phyloP scores from a whole-genome alignment of 2,888 invertebrate genomes.

The Pelosia muscerda region DNA sequence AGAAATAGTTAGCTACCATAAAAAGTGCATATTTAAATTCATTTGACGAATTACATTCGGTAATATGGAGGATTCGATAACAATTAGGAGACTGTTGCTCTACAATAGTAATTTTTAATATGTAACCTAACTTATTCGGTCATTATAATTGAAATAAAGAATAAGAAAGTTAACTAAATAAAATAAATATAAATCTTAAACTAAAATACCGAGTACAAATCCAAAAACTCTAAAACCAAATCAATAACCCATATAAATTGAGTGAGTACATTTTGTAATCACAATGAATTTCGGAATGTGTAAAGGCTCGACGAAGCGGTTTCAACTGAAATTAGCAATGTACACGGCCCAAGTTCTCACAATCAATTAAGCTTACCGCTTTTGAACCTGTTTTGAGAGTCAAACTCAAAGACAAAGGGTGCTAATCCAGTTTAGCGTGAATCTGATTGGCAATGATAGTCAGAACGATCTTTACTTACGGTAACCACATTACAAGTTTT shows the following conservation, averaged over 20 bases:
- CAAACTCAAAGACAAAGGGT: conserved; percentile 35
- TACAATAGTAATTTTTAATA: no score
- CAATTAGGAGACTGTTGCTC: no score
- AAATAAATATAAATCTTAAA: not conserved
- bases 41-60: no score
- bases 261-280: conserved; percentile 20
- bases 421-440: conserved; percentile 32
- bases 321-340: conserved; percentile 23
- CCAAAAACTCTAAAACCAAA: not conserved
- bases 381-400: conserved; percentile 30
- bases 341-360: conserved; percentile 33
- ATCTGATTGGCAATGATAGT: conserved; percentile 24
- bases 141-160: no score
- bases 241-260: conserved; percentile 8
- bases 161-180: not conserved
- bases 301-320: conserved; percentile 13
- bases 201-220: not conserved
- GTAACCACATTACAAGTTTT: not conserved
- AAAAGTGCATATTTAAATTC: no score
- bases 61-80: no score
- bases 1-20: no score
- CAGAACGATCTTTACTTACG: not conserved
- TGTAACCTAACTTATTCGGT: no score
- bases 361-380: conserved; percentile 38
- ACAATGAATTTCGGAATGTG: conserved; percentile 7